Conservation (phyloP, 2,888 invertebrate species). For the Limnephilus auricula region DNA sequence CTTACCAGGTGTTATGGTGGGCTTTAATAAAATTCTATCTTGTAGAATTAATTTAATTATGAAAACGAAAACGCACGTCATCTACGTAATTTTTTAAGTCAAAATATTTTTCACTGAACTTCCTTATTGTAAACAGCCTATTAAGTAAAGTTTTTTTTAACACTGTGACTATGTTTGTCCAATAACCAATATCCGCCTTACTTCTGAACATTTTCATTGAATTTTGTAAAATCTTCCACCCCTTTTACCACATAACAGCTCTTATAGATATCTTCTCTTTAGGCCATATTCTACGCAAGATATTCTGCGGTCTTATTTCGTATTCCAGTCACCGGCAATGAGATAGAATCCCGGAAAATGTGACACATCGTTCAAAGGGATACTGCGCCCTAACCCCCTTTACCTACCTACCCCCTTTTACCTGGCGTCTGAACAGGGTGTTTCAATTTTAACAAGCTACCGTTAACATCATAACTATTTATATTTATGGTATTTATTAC, state of each 20-base stretch:
- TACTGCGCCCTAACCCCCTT: background rate
- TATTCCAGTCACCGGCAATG: background rate
- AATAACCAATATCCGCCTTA: background rate
- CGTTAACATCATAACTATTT: too few relatives aligned
- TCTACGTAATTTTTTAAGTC: too few relatives aligned
- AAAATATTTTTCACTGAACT: too few relatives aligned
- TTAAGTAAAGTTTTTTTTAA: background rate
- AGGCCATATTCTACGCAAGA: background rate
- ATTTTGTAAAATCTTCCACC: background rate
- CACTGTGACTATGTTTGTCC: background rate
- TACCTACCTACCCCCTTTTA: background rate
- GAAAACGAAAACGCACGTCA: too few relatives aligned
- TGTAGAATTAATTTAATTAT: too few relatives aligned
- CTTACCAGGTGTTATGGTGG: too few relatives aligned
- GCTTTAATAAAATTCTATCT: too few relatives aligned
- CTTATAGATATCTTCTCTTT: conserved; percentile 1
- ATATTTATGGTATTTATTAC: too few relatives aligned
- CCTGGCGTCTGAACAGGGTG: background rate
- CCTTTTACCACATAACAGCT: background rate
- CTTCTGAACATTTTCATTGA: background rate
- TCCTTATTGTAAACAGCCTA: background rate
- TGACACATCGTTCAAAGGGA: conserved; percentile 19
- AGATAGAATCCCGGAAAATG: background rate
- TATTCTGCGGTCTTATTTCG: background rate
- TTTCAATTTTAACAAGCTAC: too few relatives aligned